phyloP scores from a whole-genome alignment of 1,140 invertebrate genomes.

The Rhopalosiphum maidis region DNA sequence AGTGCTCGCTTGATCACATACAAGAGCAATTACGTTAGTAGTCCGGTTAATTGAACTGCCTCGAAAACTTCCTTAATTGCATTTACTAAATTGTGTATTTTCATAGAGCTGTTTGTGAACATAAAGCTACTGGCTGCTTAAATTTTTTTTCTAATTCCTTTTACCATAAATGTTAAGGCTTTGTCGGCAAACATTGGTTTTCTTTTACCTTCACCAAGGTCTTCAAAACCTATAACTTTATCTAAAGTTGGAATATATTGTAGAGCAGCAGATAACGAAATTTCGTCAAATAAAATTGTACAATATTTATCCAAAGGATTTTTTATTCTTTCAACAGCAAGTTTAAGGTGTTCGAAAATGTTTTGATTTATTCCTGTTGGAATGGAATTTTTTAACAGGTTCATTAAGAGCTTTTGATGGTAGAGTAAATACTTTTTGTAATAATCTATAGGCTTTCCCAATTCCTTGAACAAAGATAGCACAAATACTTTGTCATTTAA shows the following conservation, averaged over 20 bases:
- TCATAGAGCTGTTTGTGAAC: not conserved
- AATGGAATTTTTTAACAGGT: too few species aligned
- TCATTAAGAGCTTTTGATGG: too few species aligned
- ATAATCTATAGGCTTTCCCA: too few species aligned
- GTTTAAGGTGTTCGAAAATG: too few species aligned
- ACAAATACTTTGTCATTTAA: too few species aligned
- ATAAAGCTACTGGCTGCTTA: constrained; percentile 5
- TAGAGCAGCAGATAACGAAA: too few species aligned
- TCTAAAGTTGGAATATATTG: not conserved
- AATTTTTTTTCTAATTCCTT: not conserved
- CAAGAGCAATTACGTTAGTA: not conserved
- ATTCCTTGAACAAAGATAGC: too few species aligned
- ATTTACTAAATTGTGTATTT: not conserved
- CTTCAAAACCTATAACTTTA: constrained; percentile 8
- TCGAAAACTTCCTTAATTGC: not conserved
- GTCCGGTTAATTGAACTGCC: not conserved
- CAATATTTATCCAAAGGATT: too few species aligned
- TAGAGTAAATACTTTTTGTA: too few species aligned
- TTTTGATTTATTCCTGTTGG: too few species aligned
- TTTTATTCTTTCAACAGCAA: too few species aligned
- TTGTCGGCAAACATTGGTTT: constrained; percentile 2
- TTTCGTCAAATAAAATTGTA: too few species aligned
- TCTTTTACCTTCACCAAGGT: not conserved
- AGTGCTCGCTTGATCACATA: constrained; percentile 3
- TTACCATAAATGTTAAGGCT: constrained; percentile 7